Evolutionary conservation across 2,888 invertebrate species (phyloP), one percentile per base, ranked within the genome.

Genomic region (Drosophila lutescens): DNA sequence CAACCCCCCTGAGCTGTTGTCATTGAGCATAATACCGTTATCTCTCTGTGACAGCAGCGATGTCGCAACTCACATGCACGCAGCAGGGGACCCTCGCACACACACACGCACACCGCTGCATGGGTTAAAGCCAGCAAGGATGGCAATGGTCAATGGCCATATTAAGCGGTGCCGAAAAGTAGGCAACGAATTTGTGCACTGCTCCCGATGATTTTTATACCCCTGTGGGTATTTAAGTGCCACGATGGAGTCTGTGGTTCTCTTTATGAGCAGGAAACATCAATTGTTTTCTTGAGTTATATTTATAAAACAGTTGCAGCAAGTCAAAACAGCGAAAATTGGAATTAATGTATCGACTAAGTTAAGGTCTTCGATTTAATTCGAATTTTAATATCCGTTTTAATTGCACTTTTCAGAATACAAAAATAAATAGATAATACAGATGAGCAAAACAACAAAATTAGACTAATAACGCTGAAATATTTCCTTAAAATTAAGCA

Each of bases 1-100:
- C 12, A 32, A 7, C 17, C 10, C 34, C 34, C 10, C 41, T 57
- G 56, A 60, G 55, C 71, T 75, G 83, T 82, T 84, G 86, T 85
- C 83, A 82, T 69, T 84, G 87, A 69, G 80, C 86, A 79, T 87
- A 87, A 84, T 85, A 85, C 87, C 86, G 78, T 84, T 84, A 84
- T 84, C 83, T 76, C 71, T 55, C 77, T 77, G 77, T 79, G 75
- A 82, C 74, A 72, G 72, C 74, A 66, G 74, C 61, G 72, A 72
- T 75, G 65, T 62, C 61, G 55, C 53, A 70, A 76, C 72, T 68
- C 68, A 67, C 69, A 53, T 50, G 23, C 51, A 57, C 65, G 26
- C 66, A 55, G 51, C 61, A 61, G 58, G 55, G 58, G 56, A 30
- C 17, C 12, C 53, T 44, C 36, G 23, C 61, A 47, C 60, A 60